These are phyloP conservation scores for Litocranius walleri DNA, from an alignment of 2,113 vertebrate species.

Conservation along the genomic window DNA sequence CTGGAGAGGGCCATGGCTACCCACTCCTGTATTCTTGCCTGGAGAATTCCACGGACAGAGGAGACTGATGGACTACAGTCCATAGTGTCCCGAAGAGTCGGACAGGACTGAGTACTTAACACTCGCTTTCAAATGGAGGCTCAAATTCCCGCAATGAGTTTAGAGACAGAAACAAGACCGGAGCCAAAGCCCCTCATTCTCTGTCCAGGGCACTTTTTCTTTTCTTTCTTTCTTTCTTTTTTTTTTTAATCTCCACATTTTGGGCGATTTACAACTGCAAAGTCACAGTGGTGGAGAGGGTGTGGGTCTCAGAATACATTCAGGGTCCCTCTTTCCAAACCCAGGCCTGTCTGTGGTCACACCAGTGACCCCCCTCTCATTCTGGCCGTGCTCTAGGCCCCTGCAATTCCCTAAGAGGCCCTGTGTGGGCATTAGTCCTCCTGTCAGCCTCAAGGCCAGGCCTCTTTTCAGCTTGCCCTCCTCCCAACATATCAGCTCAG, in stretches of 20 bases:
- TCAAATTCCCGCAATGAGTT: not conserved
- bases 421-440: not conserved
- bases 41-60: not conserved
- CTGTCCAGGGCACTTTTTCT: not conserved
- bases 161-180: not conserved
- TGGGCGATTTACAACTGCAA: not conserved
- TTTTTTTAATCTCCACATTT: not conserved
- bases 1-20: not conserved
- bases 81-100: not conserved
- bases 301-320: not conserved
- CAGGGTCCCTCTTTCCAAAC: not conserved
- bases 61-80: not conserved
- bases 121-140: not conserved
- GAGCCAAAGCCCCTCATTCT: not conserved
- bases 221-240: too few relatives aligned
- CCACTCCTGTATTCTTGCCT: not conserved
- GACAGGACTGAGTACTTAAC: not conserved
- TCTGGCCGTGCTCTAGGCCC: not conserved
- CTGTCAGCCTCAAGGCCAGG: not conserved
- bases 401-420: not conserved
- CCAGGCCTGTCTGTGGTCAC: not conserved
- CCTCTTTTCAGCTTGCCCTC: not conserved
- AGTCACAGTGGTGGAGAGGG: not conserved
- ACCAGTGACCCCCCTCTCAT: not conserved
- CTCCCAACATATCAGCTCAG: not conserved